These are phyloP conservation scores for Protophormia terraenovae DNA, from an alignment of 2,888 invertebrate species.

Conservation along the genomic window DNA sequence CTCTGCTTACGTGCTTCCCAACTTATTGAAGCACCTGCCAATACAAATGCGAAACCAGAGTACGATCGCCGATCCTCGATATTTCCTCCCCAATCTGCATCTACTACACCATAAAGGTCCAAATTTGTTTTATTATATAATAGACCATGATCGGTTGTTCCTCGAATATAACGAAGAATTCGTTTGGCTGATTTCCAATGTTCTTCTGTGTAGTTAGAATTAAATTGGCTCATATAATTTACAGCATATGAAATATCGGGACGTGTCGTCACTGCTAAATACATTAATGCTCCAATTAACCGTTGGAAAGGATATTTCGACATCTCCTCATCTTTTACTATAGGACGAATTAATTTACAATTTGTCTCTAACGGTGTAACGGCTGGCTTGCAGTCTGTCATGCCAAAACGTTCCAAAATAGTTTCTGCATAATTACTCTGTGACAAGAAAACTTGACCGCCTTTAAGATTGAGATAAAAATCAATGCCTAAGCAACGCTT, in stretches of 20 bases:
- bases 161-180: slow-evolving; percentile 61
- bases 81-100: slow-evolving; percentile 69
- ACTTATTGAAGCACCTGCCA: slow-evolving; percentile 57
- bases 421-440: slow-evolving; percentile 58
- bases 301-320: slow-evolving; percentile 61
- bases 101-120: slow-evolving; percentile 53
- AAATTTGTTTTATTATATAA: slow-evolving; percentile 35
- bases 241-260: slow-evolving; percentile 63
- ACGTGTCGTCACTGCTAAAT: slow-evolving; percentile 61
- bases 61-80: slow-evolving; percentile 63
- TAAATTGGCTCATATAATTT: slow-evolving; percentile 65
- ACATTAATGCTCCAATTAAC: slow-evolving; percentile 66
- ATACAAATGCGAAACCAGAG: slow-evolving; percentile 64
- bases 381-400: slow-evolving; percentile 57
- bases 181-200: slow-evolving; percentile 68
- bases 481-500: slow-evolving; percentile 62
- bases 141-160: slow-evolving; percentile 56
- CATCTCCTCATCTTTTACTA: slow-evolving; percentile 49
- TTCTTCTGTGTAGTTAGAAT: slow-evolving; percentile 55
- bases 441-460: slow-evolving; percentile 39
- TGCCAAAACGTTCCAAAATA: slow-evolving; percentile 56
- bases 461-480: slow-evolving; percentile 54
- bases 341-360: slow-evolving; percentile 35
- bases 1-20: slow-evolving; percentile 70
- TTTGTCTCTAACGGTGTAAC: slow-evolving; percentile 53